Evolutionary conservation across 2,113 vertebrate species (phyloP).

Genomic region (Fregata magnificens): DNA sequence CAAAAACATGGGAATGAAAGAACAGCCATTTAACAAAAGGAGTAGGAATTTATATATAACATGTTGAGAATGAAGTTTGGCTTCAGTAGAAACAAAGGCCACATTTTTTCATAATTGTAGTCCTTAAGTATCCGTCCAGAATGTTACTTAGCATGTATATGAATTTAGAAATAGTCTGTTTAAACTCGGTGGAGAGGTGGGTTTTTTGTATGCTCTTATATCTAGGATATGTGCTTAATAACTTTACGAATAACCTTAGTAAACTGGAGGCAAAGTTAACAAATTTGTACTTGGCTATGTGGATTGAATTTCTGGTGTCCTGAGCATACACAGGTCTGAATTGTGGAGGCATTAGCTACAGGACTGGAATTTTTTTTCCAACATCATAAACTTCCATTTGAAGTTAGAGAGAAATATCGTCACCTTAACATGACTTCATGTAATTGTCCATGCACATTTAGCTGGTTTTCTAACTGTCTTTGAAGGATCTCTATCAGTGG

Average conservation of each 20-base stretch:
- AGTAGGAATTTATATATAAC: background rate
- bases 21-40: background rate
- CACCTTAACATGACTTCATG: background rate
- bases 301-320: background rate
- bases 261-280: background rate
- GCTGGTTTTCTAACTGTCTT: background rate
- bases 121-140: background rate
- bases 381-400: background rate
- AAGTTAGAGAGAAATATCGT: background rate
- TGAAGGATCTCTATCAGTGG: background rate
- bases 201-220: background rate
- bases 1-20: background rate
- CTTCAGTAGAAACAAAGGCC: background rate
- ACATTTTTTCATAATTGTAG: background rate
- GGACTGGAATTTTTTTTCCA: background rate
- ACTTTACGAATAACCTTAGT: background rate
- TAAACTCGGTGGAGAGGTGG: background rate
- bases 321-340: background rate
- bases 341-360: background rate
- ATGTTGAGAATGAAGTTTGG: background rate
- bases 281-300: background rate
- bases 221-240: background rate
- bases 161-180: background rate
- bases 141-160: background rate
- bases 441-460: background rate